Percentiles rank a stretch among this genome's conserved stretches.
Conservation (phyloP, 2,113 vertebrate species). For the Prionailurus bengalensis region DNA sequence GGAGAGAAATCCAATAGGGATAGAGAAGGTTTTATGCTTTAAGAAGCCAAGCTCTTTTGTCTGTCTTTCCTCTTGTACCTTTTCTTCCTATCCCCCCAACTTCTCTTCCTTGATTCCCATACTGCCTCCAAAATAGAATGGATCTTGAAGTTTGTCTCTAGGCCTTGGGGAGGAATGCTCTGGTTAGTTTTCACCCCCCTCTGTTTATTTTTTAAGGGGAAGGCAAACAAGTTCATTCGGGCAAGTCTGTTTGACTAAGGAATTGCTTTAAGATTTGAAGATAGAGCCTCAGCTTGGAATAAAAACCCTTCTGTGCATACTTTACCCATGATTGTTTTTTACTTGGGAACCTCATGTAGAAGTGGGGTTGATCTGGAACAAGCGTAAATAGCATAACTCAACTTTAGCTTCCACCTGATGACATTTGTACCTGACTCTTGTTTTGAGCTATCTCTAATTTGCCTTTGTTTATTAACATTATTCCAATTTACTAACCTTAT, state of each 20-base stretch:
- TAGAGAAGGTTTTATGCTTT: not conserved
- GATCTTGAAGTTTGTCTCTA: not conserved
- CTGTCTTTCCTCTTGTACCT: not conserved
- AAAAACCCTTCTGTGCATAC: not conserved
- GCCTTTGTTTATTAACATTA: not conserved
- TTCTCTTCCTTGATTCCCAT: not conserved
- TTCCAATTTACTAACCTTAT: not conserved
- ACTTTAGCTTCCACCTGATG: not conserved
- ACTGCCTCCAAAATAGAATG: not conserved
- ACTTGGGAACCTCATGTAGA: not conserved
- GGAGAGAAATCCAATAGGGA: not conserved
- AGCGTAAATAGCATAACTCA: not conserved
- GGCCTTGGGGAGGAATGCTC: not conserved
- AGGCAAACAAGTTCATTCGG: not conserved
- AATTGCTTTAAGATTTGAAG: not conserved
- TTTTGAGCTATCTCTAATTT: not conserved
- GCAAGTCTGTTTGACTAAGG: not conserved
- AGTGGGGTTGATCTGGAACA: not conserved
- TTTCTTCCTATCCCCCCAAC: not conserved
- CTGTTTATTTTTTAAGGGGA: not conserved
- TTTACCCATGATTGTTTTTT: not conserved
- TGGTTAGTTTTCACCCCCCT: not conserved
- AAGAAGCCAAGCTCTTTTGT: not conserved
- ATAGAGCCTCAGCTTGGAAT: not conserved
- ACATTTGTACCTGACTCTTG: not conserved